Evolutionary conservation across 2,113 vertebrate species (phyloP), one percentile per base, ranked within the genome.

Genomic region (Indicator indicator): DNA sequence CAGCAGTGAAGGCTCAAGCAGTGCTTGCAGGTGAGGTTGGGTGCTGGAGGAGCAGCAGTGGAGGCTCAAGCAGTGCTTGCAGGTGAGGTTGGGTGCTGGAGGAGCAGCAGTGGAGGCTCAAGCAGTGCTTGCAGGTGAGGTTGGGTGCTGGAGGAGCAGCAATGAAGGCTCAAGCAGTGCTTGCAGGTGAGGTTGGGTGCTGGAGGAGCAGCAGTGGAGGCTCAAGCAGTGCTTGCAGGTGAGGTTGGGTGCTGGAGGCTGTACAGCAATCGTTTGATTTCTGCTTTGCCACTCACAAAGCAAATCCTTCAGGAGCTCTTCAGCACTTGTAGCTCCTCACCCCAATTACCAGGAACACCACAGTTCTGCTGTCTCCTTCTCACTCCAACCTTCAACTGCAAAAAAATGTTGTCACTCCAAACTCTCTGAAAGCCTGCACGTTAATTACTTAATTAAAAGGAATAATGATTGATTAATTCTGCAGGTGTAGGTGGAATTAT

Each of bases 381-480:
- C 55, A 0, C 95, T 42, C 0, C 18, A 92, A 90, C 70, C 73
- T 58, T 78, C 83, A 55, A 32, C 85, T 3, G 3, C 7, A 62
- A 62, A 21, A 50, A 24, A 52, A 73, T 94, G 83, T 74, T 67
- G 83, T 91, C 86, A 11, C 94, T 84, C 93, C n/a, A 36, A 82
- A 92, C 92, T 95, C 72, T 5, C 75, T 7, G n/a, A 27, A 62
- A 95, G 68, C 56, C 26, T 2, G 65, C 5, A 16, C 93, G 95
- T 90, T 97, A 96, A 97, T 91, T 87, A 81, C 88, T 95, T 97
- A 89, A 95, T 96, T 95, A 86, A 93, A 95, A 84, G 44, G 68
- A 83, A 55, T 83, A 93, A 55, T 69, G 94, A 94, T 86, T 72
- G 91, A 81, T 89, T 89, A 83, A 58, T 69, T 56, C 65, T 13